These are phyloP conservation scores for Itoplectis maculator DNA, from an alignment of 2,888 invertebrate species.

Conservation along the genomic window DNA sequence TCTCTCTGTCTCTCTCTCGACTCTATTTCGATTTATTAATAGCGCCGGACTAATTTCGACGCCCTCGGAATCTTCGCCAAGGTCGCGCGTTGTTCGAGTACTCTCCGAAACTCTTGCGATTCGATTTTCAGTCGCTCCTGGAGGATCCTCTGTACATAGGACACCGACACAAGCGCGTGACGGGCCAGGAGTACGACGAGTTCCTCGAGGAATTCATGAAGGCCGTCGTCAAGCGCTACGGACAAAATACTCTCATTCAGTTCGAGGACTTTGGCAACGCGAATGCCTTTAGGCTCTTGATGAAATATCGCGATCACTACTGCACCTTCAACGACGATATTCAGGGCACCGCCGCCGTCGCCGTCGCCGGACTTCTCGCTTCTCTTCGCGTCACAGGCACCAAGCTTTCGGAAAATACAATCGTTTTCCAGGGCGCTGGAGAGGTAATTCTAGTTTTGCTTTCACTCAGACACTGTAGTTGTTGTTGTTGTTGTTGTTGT, in stretches of 20 bases:
- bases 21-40: slow-evolving; percentile 31
- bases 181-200: slow-evolving; percentile 94
- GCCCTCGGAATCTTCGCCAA: not conserved
- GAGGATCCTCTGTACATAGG: slow-evolving; percentile 99
- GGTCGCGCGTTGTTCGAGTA: slow-evolving; percentile 12
- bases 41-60: slow-evolving; percentile 21
- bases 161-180: slow-evolving; percentile 92
- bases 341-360: slow-evolving; percentile 98
- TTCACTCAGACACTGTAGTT: too few relatives aligned
- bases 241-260: slow-evolving; percentile 94
- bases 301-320: slow-evolving; percentile 94
- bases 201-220: slow-evolving; percentile 99
- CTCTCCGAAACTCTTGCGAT: slow-evolving; percentile 5
- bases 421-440: slow-evolving; percentile 98
- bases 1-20: not conserved
- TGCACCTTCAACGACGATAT: slow-evolving; percentile 99
- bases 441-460: slow-evolving; percentile 89
- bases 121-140: slow-evolving; percentile 88
- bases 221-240: slow-evolving; percentile 93
- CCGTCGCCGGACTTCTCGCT: slow-evolving; percentile 96
- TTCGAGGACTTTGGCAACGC: slow-evolving; percentile 99
- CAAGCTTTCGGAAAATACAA: slow-evolving; percentile 92
- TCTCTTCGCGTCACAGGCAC: slow-evolving; percentile 94
- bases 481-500: too few relatives aligned
- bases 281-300: slow-evolving; percentile 97